Evolutionary conservation across 1,140 invertebrate species (phyloP), one percentile per base, ranked within the genome.

Genomic region (Plectrocnemia conspersa): DNA sequence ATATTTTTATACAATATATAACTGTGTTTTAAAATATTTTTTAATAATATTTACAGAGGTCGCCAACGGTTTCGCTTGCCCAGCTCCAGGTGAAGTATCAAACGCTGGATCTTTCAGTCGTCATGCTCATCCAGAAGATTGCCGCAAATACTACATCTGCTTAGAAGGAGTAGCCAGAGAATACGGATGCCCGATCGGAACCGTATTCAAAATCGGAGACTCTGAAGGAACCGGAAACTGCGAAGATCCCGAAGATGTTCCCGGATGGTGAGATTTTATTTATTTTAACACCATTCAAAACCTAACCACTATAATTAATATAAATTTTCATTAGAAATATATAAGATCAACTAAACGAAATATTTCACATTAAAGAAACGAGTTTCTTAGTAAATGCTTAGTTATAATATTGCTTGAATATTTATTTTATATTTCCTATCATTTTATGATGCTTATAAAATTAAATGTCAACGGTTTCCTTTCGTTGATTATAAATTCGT

Each of bases 81-180:
- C 92, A 29, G 84, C 84, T 58, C 79, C 85, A 57, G 82, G 85
- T 66, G 88, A 90, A 76, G 77, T 88, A 22, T 81, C 82, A 60
- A 86, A 84, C 61, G 79, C 86, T 58, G 92, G 91, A 56, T 89
- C 89, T 40, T 96, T 94, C 84, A 92, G 90, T 47, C 84, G 92
- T 70, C 92, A 95, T 74, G 89, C 91, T 55, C 92, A 96, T 74
- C 91, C 91, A 41, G 91, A 93, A 53, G 92, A 95, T 71, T 95
- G 92, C 81, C 83, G 92, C 64, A 93, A 94, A 70, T 96, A 94
- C 75, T 96, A 91, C 79, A 91, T 93, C 74, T 95, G 91, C 69
- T 71, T 94, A 38, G 91, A 93, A 68, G 88, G 88, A 56, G 85
- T 84, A 45, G 86, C 92, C 53, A 80, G 93, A 63, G 91, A 95